A percentile compares a stretch with the other conserved stretches of the same genome.
These are phyloP conservation scores for Mixornis gularis DNA, from an alignment of 2,113 vertebrate genomes.

Conservation along the genomic window DNA sequence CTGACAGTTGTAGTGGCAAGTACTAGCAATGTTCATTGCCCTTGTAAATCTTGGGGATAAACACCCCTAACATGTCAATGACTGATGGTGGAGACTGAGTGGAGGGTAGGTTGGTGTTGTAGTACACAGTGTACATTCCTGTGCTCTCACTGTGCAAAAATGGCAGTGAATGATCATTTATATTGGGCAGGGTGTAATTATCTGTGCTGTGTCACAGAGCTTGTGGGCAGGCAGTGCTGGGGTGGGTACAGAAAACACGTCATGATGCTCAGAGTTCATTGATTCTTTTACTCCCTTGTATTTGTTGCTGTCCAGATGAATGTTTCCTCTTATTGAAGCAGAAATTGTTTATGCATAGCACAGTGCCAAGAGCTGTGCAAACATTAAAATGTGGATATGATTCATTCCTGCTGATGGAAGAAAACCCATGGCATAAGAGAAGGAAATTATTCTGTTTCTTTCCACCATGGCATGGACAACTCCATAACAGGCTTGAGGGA, in stretches of 20 bases:
- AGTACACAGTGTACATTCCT: neutral
- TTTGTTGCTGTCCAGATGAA: neutral
- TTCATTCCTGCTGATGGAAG: neutral
- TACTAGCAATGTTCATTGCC: neutral
- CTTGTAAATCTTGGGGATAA: slow-evolving; percentile 14
- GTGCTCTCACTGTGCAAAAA: neutral
- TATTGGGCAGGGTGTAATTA: neutral
- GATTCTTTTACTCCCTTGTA: neutral
- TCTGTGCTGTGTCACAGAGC: neutral
- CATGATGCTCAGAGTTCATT: neutral
- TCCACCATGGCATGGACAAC: fast-evolving
- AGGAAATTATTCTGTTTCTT: neutral
- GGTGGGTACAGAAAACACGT: neutral
- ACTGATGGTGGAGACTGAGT: neutral
- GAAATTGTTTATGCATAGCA: neutral
- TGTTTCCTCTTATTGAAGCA: neutral
- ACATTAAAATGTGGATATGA: neutral
- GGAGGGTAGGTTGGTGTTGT: neutral
- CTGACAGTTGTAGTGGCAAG: neutral
- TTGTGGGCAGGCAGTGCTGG: neutral
- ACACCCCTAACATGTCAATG: neutral
- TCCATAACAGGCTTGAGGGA: neutral
- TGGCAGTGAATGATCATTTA: neutral
- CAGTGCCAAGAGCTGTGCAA: neutral
- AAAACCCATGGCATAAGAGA: neutral